Base-by-base conservation (phyloP, 2,113 vertebrate genomes). In the Zosterops hypoxanthus region DNA sequence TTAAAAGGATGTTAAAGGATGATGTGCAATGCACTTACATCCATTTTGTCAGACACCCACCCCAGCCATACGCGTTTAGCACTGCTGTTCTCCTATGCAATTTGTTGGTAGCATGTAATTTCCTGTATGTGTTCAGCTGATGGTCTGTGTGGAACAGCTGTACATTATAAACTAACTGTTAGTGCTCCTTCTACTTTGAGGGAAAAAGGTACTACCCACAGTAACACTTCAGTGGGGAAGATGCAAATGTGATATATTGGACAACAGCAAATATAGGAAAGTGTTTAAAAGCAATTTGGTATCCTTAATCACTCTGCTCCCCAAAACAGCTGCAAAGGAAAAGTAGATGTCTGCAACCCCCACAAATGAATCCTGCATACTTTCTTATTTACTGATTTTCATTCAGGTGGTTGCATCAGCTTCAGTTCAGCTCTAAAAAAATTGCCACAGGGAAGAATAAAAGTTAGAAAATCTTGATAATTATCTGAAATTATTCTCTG, bases 381-480 rank as follows among this genome's bases (percentile, higher is more conserved):
- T 46, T 50, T 84, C 33, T 80, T 14, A 42, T 82, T 86, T 90
- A 44, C 63, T 77, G 9, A 49, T 61, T 94, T 88, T 86, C 66
- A 73, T 94, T 73, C 56, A 60, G 39, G 25, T 75, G 44, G 19
- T 78, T 93, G 18, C 33, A 42, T 88, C 49, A 70, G 21, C 60
- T 90, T 93, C 39, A 47, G 42, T 70, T 80, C 79, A 53, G 64
- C 47, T 60, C 28, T 81, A 59, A 83, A 83, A 82, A 92, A 63
- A 52, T 17, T 80, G 47, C 79, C 69, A 46, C 22, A 28, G 60
- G 60, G 44, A 94, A 60, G 73, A 93, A 80, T 86, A 86, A 80
- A 88, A 95, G 73, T 66, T 70, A 83, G 71, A 88, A 73, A 85
- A 88, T 90, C 82, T 82, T 73, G 23, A 55, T 92, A 90, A 90